Base-by-base conservation (phyloP, 1,140 invertebrate genomes). In the Catajapyx aquilonaris region DNA sequence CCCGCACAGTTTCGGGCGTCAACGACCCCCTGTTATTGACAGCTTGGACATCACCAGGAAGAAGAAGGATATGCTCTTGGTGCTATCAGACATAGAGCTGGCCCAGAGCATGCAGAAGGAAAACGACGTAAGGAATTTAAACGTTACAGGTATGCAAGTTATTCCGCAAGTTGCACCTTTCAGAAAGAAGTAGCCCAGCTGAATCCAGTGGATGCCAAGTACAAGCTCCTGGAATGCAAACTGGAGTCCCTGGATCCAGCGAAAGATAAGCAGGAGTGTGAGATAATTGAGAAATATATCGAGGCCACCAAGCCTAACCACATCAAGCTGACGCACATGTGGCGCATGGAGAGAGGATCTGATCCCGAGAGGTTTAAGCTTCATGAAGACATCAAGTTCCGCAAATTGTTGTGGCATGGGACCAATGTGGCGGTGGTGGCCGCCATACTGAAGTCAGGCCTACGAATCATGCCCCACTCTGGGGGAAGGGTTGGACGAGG, bases 391-490 rank as follows among this genome's bases (percentile, higher is more conserved):
- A 38, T 61, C 10, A 34, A 41, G 0, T 47, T 61, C 32, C 46
- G 60, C 5, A 62, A 61, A 41, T 44, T 64, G 17, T 43, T 64
- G 15, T 64, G 61, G 60, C 60, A 63, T 44, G 60, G 61, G 11
- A 63, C 61, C 11, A 59, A 53, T 46, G 56, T 64, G n/a, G 60
- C 61, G 18, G 61, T 63, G 3, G 60, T 64, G 19, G 58, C 56
- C 4, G 61, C 60, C 39, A 64, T 64, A 34, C 49, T 63, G 36
- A 61, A 62, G 36, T 51, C 51, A 37, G 61, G 61, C 5, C 47
- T 64, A 3, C 48, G 61, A 18, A 64, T 64, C 34, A 62, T 62
- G 59, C 61, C 61, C 5, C 61, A 63, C 47, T 60, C 57, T 46
- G 61, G 61, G 4, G 61, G 61, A 0, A 36, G 57, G 10, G 61